Conservation (phyloP, 2,888 invertebrate genomes). For the Agelastica alni region DNA sequence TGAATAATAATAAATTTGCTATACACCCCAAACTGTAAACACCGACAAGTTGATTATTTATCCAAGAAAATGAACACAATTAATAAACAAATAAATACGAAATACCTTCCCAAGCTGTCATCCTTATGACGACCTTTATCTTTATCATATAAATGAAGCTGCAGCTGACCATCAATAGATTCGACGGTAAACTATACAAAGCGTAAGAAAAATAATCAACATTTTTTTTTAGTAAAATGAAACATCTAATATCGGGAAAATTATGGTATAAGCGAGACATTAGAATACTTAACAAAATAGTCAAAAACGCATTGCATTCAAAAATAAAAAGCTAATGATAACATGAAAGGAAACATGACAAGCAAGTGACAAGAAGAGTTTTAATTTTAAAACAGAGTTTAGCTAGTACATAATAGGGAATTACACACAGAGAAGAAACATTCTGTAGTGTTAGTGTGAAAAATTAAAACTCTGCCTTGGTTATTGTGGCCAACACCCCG, state of each 20-base stretch:
- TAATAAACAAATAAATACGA: slow-evolving; percentile 2
- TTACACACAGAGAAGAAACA: background rate
- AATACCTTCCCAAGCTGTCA: slow-evolving; percentile 87
- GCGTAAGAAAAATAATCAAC: slow-evolving; percentile 28
- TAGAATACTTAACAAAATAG: no score
- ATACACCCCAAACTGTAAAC: no score
- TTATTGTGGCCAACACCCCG: background rate
- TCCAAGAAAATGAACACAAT: no score
- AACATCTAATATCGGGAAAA: no score
- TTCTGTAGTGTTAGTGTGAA: slow-evolving; percentile 19
- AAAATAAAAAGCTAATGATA: no score
- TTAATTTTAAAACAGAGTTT: slow-evolving; percentile 20
- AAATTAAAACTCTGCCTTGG: slow-evolving; percentile 20
- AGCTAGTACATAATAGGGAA: slow-evolving; percentile 5
- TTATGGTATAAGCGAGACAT: no score
- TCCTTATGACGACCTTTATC: slow-evolving; percentile 88
- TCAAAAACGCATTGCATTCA: no score
- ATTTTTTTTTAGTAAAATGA: background rate
- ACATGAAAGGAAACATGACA: slow-evolving; percentile 8
- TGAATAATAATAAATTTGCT: no score
- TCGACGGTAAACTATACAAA: slow-evolving; percentile 64
- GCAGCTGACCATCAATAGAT: slow-evolving; percentile 61
- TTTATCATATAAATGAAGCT: slow-evolving; percentile 84
- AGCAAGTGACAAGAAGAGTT: slow-evolving; percentile 27
- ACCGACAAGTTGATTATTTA: background rate